Evolutionary conservation across 2,888 invertebrate genomes (phyloP).

Genomic region (Spisula solida): DNA sequence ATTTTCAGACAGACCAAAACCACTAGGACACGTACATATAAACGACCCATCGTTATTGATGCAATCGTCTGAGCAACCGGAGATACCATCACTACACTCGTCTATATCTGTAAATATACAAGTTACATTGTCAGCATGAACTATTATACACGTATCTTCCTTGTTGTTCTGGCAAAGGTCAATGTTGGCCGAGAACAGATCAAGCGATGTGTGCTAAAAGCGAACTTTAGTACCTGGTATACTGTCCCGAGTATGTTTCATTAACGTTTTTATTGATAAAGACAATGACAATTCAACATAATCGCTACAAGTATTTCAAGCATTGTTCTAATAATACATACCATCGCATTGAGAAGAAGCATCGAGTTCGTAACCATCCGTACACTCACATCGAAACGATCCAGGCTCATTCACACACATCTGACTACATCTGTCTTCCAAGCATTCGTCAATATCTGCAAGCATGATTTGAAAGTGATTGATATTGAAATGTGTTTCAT

Average conservation of each 20-base stretch:
- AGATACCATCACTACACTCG: background rate
- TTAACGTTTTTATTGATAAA: too few relatives aligned
- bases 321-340: background rate
- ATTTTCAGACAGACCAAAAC: constrained; percentile 16
- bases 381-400: constrained; percentile 44
- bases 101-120: constrained; percentile 2
- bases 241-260: too few relatives aligned
- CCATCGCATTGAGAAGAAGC: background rate
- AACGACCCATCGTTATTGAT: constrained; percentile 29
- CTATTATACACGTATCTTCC: background rate
- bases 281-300: background rate
- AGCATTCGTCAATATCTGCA: constrained; percentile 54
- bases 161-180: background rate
- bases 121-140: background rate
- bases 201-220: too few relatives aligned
- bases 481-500: background rate
- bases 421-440: constrained; percentile 37
- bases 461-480: background rate
- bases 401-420: constrained; percentile 46
- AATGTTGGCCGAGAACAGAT: background rate
- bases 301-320: background rate
- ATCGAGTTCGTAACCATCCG: constrained; percentile 18
- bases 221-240: too few relatives aligned
- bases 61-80: constrained; percentile 25
- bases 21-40: constrained; percentile 40